Evolutionary conservation across 2,113 vertebrate species (phyloP).

Genomic region (Garra rufa): DNA sequence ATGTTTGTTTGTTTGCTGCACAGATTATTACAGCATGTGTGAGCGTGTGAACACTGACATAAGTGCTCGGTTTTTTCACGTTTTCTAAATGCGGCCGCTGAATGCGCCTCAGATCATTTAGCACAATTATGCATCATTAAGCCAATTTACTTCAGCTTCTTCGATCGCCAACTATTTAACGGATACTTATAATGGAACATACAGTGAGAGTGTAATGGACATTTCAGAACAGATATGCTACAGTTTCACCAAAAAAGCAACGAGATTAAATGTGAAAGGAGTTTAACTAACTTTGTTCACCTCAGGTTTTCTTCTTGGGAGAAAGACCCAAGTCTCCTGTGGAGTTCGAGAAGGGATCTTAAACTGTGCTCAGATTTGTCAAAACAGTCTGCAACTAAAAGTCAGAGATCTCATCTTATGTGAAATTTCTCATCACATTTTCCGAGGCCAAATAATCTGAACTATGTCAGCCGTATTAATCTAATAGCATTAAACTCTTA

Average conservation of each 20-base stretch:
- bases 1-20: neutral
- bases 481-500: neutral
- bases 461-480: too few relatives aligned
- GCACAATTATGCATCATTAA: constrained; percentile 66
- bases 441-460: neutral
- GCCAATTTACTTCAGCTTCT: constrained; percentile 59
- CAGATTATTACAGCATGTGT: neutral
- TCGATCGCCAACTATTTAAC: constrained; percentile 47
- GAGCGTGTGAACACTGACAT: neutral
- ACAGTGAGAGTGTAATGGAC: constrained; percentile 7
- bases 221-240: neutral
- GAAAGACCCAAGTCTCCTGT: neutral
- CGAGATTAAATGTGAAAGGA: neutral
- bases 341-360: neutral
- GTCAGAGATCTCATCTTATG: neutral
- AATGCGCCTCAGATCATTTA: constrained; percentile 62
- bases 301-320: neutral
- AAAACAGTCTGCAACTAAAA: neutral
- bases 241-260: neutral
- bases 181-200: neutral
- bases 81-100: constrained; percentile 59
- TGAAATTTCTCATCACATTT: neutral
- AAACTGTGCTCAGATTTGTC: neutral
- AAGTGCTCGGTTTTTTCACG: neutral
- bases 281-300: neutral